Evolutionary conservation across 2,113 vertebrate species (phyloP).

Genomic region (Casuarius casuarius): DNA sequence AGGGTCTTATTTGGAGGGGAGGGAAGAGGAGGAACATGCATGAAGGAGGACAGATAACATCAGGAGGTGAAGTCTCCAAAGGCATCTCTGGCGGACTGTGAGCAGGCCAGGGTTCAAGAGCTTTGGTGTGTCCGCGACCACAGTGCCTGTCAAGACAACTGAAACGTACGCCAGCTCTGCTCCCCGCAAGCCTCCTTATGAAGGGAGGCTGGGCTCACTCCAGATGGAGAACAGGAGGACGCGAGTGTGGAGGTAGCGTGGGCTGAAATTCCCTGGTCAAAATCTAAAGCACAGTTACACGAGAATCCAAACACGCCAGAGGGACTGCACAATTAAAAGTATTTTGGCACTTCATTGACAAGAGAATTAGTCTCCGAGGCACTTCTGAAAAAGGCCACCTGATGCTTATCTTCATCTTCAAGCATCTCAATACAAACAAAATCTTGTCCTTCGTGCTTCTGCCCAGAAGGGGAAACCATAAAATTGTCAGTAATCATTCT

Average conservation of each 20-base stretch:
- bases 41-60: fast-evolving
- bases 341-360: not conserved
- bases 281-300: not conserved
- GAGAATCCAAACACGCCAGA: not conserved
- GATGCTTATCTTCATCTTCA: constrained; percentile 39
- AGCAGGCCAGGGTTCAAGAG: not conserved
- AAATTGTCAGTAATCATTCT: not conserved
- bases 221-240: constrained; percentile 47
- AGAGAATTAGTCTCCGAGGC: not conserved
- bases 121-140: fast-evolving
- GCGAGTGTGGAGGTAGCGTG: constrained; percentile 21
- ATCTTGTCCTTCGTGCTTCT: not conserved
- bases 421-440: constrained; percentile 47
- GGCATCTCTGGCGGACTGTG: not conserved
- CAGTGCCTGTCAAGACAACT: not conserved
- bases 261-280: constrained; percentile 53
- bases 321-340: not conserved
- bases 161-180: not conserved
- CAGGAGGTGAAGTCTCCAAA: not conserved
- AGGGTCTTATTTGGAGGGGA: not conserved
- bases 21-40: not conserved
- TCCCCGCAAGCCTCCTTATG: too few species aligned
- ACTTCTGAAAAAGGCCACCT: constrained; percentile 43
- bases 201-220: not conserved
- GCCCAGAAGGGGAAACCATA: constrained; percentile 36